Percentiles rank a stretch among this genome's conserved stretches.
These are phyloP conservation scores for Laticauda colubrina DNA, from an alignment of 2,113 vertebrate genomes.

Conservation along the genomic window DNA sequence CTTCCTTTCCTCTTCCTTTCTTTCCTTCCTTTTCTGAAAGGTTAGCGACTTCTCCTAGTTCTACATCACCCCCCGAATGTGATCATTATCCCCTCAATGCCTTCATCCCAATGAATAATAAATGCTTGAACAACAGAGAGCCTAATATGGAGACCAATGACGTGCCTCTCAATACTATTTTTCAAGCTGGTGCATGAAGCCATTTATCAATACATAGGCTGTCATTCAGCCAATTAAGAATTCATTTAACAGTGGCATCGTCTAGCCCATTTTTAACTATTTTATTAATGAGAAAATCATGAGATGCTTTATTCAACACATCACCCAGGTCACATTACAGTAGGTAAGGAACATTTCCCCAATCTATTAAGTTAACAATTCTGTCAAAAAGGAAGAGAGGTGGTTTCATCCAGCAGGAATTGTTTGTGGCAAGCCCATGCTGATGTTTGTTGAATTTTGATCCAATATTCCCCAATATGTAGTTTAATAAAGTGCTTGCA, in stretches of 20 bases:
- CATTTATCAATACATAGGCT: background rate
- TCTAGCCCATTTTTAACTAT: background rate
- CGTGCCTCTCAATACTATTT: background rate
- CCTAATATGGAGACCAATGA: background rate
- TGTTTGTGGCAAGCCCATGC: background rate
- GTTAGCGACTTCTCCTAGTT: background rate
- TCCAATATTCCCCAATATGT: background rate
- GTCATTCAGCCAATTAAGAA: background rate
- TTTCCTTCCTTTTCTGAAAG: background rate
- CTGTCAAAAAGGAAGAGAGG: background rate
- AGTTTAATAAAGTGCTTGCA: background rate
- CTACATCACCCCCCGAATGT: background rate
- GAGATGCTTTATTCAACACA: background rate
- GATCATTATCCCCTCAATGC: background rate
- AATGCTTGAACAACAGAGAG: background rate
- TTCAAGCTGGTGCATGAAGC: background rate
- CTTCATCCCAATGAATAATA: background rate
- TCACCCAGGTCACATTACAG: background rate
- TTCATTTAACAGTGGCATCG: background rate
- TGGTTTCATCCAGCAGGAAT: background rate
- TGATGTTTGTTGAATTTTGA: background rate
- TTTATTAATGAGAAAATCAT: background rate
- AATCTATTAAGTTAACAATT: background rate
- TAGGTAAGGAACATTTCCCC: background rate
- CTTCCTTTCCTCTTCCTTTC: too few relatives aligned